Conservation (phyloP, 2,113 vertebrate species). For the Coptodon bakossiorum region DNA sequence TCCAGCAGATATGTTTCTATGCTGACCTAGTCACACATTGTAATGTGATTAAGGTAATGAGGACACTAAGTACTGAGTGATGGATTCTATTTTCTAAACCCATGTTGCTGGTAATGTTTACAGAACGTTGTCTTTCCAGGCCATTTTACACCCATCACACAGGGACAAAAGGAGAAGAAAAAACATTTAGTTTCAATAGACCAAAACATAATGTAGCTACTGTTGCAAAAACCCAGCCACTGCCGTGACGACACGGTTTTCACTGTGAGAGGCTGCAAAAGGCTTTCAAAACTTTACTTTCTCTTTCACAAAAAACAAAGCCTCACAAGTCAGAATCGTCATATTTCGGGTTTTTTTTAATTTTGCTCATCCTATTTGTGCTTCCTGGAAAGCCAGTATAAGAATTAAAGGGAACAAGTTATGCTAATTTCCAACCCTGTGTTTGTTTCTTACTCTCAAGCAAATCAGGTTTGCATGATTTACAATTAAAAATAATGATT, state of each 20-base stretch:
- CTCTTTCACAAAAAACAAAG: background rate
- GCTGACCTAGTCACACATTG: background rate
- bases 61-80: background rate
- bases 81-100: background rate
- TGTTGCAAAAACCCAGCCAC: background rate
- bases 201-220: background rate
- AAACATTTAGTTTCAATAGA: background rate
- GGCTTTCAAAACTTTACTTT: background rate
- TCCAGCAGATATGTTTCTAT: background rate
- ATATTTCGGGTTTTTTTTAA: fast-evolving
- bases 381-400: background rate
- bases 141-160: background rate
- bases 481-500: background rate
- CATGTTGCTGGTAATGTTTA: background rate
- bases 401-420: background rate
- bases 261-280: background rate
- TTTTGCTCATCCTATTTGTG: background rate
- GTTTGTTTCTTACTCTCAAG: background rate
- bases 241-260: background rate
- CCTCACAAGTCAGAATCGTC: background rate
- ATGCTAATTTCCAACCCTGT: background rate
- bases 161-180: background rate
- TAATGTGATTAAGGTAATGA: background rate
- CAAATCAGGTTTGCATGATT: background rate
- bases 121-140: background rate